These are phyloP conservation scores for Leucozona laternaria DNA, from an alignment of 2,888 invertebrate species.

Conservation along the genomic window DNA sequence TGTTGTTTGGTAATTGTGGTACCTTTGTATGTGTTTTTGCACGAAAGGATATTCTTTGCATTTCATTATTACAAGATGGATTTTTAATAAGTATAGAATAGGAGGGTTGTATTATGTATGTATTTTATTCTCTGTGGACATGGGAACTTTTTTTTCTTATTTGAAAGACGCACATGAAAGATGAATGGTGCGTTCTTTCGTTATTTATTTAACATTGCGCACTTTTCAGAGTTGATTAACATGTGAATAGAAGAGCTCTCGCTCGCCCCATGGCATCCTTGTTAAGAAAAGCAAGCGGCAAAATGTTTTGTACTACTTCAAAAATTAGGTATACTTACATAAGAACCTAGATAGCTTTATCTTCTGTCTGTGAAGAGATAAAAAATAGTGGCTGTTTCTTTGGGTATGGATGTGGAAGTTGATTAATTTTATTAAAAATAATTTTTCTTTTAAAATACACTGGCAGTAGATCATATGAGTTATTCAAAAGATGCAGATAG, in stretches of 20 bases:
- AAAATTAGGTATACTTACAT: background rate
- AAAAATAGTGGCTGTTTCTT: no score
- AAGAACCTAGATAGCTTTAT: no score
- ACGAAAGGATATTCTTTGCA: slow-evolving; percentile 12
- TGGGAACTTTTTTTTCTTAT: background rate
- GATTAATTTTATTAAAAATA: no score
- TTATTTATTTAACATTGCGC: slow-evolving; percentile 12
- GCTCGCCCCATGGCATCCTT: slow-evolving; percentile 48
- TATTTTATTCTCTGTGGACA: background rate
- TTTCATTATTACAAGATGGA: slow-evolving; percentile 15
- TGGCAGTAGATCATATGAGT: no score
- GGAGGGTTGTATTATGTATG: background rate
- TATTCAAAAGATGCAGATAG: no score
- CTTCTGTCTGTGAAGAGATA: no score
- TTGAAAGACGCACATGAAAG: slow-evolving; percentile 16
- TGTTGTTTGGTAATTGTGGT: background rate
- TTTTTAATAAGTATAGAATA: slow-evolving; percentile 40
- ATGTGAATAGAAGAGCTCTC: slow-evolving; percentile 2
- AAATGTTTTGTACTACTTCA: background rate
- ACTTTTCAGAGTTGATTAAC: slow-evolving; percentile 42
- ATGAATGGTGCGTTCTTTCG: background rate
- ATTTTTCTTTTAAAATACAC: no score
- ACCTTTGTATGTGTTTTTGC: background rate
- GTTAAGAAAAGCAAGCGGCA: background rate
- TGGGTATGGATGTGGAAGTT: no score